Base-by-base conservation (phyloP, 2,888 invertebrate species). In the Andrena flavipes region DNA sequence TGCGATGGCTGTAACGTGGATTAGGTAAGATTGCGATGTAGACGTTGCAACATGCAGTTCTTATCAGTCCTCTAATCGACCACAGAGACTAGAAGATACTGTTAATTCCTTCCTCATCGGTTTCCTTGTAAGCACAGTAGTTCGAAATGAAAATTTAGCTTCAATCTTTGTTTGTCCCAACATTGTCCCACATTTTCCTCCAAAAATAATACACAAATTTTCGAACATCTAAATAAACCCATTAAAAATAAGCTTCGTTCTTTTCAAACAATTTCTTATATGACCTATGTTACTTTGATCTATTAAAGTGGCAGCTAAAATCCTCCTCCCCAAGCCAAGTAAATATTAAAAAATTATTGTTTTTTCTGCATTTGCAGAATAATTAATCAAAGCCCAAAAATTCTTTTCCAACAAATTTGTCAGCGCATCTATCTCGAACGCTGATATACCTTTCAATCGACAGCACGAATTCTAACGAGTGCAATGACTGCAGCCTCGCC, bases 401-500 rank as follows among this genome's bases (percentile, higher is more conserved):
- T 20, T 51, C 8, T 20, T 51, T 51, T 20, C 20, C 20, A 6
- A 20, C 20, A 8, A 20, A 20, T 51, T 51, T 8, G 51, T 8
- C 20, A 20, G 7, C 33, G 29, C 10, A 33, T 10, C 35, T 35
- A 26, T 48, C 20, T 62, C 26, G 62, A 51, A 26, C 10, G 30
- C 29, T 10, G 54, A 20, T 29, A 23, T 42, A 67, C 42, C 64
- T 69, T 54, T 49, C 64, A 49, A 82, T 82, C 67, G 59, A 16
- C 29, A 29, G 76, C 76, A 72, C 65, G 68, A 83, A 80, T 84
- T 74, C 76, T 76, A 76, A 79, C 79, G 73, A 80, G 83, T 82
- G 83, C 84, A 80, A 80, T 63, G 83, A 80, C 83, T 83, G 79
- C 69, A 65, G 74, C 82, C 79, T 83, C 79, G 83, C 83, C 83